phyloP scores from a whole-genome alignment of 2,113 vertebrate genomes.

The Ibidorhyncha struthersii region DNA sequence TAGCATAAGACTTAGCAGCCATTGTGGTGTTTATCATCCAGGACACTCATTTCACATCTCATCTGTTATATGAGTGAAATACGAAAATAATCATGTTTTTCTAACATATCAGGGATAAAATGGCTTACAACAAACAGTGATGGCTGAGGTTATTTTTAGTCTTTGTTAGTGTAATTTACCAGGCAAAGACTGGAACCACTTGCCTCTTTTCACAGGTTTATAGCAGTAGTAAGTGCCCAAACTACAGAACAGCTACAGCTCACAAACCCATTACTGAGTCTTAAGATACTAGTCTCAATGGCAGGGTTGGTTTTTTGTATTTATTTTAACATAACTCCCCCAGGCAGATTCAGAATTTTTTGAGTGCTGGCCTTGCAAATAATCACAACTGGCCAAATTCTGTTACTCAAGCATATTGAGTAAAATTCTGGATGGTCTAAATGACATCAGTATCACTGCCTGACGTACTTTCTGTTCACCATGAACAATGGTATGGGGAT shows the following conservation, averaged over 20 bases:
- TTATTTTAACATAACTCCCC: background rate
- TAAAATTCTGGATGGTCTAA: background rate
- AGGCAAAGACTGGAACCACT: background rate
- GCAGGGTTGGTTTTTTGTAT: background rate
- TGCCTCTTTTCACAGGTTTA: background rate
- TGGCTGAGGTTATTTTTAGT: background rate
- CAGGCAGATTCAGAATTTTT: background rate
- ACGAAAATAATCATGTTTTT: conserved; percentile 52
- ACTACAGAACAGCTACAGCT: background rate
- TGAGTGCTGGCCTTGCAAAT: background rate
- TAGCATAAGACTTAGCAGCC: conserved; percentile 28
- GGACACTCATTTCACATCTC: conserved; percentile 62
- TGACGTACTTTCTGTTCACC: background rate
- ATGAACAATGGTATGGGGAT: accelerated
- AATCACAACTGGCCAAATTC: background rate
- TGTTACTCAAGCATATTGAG: background rate
- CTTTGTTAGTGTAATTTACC: background rate
- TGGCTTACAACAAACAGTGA: background rate
- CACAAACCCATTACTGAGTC: background rate
- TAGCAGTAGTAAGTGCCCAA: background rate
- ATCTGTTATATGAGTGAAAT: conserved; percentile 45
- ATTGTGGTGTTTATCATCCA: conserved; percentile 38
- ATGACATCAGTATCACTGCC: background rate
- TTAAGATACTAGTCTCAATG: background rate
- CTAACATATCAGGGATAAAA: background rate